phyloP scores from a whole-genome alignment of 1,140 invertebrate species.

The Drosophila baimaii region DNA sequence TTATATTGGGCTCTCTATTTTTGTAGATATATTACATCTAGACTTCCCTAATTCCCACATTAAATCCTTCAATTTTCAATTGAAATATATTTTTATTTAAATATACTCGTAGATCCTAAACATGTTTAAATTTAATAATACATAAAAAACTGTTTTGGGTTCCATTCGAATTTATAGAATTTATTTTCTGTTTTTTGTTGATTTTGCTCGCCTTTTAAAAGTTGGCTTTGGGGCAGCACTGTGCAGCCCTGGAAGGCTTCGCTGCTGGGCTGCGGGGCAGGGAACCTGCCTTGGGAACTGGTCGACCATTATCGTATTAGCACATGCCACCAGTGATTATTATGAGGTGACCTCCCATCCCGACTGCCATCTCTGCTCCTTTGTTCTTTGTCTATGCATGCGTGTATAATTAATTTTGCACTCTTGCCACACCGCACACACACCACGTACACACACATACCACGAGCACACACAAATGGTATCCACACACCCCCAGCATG shows the following conservation, averaged over 20 bases:
- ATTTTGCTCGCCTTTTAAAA: neutral
- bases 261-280: neutral
- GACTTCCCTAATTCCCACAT: no score
- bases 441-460: neutral
- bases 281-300: constrained; percentile 51
- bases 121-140: no score
- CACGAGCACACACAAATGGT: neutral
- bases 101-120: no score
- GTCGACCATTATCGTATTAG: constrained; percentile 63
- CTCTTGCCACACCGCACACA: neutral
- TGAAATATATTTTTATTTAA: no score
- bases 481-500: constrained; percentile 7
- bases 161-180: no score
- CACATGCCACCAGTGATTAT: constrained; percentile 64
- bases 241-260: neutral
- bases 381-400: constrained; percentile 35
- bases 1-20: no score
- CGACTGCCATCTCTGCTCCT: neutral
- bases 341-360: constrained; percentile 39
- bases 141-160: no score
- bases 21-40: no score
- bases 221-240: neutral
- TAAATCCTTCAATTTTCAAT: no score
- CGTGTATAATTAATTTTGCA: constrained; percentile 59
- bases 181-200: neutral